phyloP scores from a whole-genome alignment of 2,113 vertebrate genomes.

The Hypocryptadius cinnamomeus region DNA sequence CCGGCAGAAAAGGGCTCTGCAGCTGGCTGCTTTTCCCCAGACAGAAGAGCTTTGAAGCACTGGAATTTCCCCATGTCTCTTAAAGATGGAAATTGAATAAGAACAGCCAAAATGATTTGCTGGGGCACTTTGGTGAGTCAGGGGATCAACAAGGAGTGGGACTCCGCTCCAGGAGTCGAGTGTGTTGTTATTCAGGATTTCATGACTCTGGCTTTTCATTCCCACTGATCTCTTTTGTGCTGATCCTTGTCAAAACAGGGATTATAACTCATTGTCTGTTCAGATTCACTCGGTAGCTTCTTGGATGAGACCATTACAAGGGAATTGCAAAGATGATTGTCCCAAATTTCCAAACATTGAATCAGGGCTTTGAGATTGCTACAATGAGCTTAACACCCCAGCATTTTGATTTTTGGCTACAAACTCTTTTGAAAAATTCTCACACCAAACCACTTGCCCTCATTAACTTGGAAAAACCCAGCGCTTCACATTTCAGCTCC shows the following conservation, averaged over 20 bases:
- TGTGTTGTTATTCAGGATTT: neutral
- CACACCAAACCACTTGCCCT: neutral
- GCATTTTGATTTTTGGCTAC: neutral
- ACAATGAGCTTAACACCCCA: fast-evolving
- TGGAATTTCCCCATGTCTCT: fast-evolving
- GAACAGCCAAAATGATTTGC: neutral
- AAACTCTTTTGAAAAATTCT: neutral
- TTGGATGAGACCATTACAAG: neutral
- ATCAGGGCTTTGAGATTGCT: neutral
- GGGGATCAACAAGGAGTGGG: neutral
- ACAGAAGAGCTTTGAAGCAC: fast-evolving
- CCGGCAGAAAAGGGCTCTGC: fast-evolving
- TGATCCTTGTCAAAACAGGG: neutral
- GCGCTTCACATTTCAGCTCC: fast-evolving
- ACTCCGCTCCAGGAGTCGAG: neutral
- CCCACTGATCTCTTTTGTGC: neutral
- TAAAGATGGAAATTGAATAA: neutral
- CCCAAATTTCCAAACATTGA: neutral
- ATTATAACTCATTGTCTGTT: neutral
- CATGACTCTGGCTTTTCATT: neutral
- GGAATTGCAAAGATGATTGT: neutral
- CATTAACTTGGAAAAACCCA: neutral
- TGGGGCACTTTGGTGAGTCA: neutral
- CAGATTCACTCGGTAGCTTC: neutral
- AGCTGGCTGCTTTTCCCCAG: neutral